Conservation (phyloP, 2,797 vertebrate species). For the Helarctos malayanus region DNA sequence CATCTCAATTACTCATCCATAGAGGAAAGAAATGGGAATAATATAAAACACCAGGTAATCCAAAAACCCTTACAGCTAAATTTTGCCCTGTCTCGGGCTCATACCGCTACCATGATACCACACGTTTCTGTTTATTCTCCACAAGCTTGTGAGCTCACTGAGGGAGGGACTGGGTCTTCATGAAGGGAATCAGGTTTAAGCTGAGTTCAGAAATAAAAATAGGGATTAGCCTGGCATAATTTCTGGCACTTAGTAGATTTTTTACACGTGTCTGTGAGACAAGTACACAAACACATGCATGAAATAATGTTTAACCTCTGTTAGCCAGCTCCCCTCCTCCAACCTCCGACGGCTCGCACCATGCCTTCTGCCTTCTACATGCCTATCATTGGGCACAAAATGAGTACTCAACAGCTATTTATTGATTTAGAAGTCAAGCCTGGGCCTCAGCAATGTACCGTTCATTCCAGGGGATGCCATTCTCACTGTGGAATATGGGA, state of each 20-base stretch:
- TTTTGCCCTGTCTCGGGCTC: background rate
- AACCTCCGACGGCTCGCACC: background rate
- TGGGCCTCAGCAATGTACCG: background rate
- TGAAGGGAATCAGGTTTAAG: background rate
- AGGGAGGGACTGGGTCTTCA: background rate
- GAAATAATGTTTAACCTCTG: background rate
- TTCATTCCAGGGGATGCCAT: background rate
- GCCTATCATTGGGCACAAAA: background rate
- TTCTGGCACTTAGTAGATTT: background rate
- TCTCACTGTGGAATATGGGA: background rate
- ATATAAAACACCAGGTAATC: background rate
- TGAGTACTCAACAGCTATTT: background rate
- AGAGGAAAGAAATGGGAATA: conserved; percentile 32
- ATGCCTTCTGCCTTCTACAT: background rate
- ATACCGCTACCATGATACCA: background rate
- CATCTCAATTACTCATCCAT: background rate
- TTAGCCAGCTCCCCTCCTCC: background rate
- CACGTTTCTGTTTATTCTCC: background rate
- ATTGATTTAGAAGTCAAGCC: background rate
- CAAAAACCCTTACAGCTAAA: background rate
- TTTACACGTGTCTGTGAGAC: background rate
- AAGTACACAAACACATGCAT: background rate
- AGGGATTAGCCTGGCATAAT: background rate
- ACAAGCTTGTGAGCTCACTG: background rate
- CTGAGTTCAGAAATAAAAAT: background rate